Evolutionary conservation across 2,797 vertebrate genomes (phyloP), one percentile per base, ranked within the genome.

Genomic region (Poeciliopsis paucimaculata): DNA sequence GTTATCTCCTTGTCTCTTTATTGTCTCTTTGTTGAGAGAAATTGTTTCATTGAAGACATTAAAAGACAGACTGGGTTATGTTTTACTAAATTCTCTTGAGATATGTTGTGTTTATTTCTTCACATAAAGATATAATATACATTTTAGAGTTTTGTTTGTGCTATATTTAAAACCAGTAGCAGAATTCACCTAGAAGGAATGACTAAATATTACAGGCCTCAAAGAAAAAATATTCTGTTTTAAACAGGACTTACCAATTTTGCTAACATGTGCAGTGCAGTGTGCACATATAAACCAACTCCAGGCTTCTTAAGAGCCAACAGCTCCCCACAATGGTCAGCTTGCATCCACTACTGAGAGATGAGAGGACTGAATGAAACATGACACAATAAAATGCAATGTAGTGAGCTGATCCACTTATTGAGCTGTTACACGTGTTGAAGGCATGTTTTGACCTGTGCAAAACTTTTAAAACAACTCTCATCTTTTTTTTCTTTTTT

Each of bases 311-410:
- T 47, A 77, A 89, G 83, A 87, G 86, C 68, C 86, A 92, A 92
- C 88, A 91, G 91, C 92, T 90, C 90, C 93, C 86, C 90, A 87
- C 90, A 85, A 86, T 92, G 92, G 91, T 83, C 71, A 78, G 75
- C 77, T 60, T 85, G 73, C 71, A 75, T 85, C 55, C 83, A 84
- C 80, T 75, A 76, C 20, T 66, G 72, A 80, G 43, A 79, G 39
- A 72, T 66, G 68, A 72, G 16, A 68, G 77, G 28, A 55, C 75
- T 28, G 47, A 78, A 26, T 68, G 12, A 9, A 16, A n/a, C 36
- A 41, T 26, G 11, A 41, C 4, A 13, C 39, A 43, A 13, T 43
- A 43, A 43, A 26, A 70, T 41, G 5, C 64, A 26, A 1, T 43
- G 20, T 43, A 6, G 23, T 68, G 64, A 26, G 11, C 64, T 68